phyloP scores from a whole-genome alignment of 2,113 vertebrate genomes.

The Globicephala melas region DNA sequence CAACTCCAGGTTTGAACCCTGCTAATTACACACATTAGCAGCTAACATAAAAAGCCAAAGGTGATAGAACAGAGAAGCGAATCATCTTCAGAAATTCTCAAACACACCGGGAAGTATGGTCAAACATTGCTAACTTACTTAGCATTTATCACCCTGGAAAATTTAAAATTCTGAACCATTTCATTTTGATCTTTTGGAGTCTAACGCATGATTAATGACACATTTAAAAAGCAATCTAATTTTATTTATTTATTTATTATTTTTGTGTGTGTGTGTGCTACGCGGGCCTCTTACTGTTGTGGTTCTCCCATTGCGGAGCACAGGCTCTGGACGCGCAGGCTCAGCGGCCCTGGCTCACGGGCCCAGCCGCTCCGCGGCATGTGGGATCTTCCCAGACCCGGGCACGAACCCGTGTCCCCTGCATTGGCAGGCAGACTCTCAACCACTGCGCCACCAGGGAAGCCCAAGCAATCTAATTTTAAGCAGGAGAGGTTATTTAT shows the following conservation, averaged over 20 bases:
- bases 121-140: background rate
- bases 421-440: no score
- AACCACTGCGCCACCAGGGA: no score
- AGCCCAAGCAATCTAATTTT: conserved; percentile 74
- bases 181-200: conserved; percentile 69
- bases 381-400: no score
- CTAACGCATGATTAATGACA: conserved; percentile 72
- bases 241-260: conserved; percentile 4
- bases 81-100: background rate
- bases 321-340: no score
- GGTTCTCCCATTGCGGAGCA: no score
- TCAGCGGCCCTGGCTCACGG: no score
- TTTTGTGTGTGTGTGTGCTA: no score
- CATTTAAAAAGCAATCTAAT: conserved; percentile 76
- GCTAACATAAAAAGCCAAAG: background rate
- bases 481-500: conserved; percentile 74
- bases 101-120: background rate
- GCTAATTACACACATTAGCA: background rate
- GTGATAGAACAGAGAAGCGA: background rate
- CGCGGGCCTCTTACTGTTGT: no score
- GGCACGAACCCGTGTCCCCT: no score
- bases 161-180: conserved; percentile 21
- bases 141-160: background rate
- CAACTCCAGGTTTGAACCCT: background rate
- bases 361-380: no score